Base-by-base conservation (phyloP, 1,140 invertebrate species). In the Drosophila mojavensis region DNA sequence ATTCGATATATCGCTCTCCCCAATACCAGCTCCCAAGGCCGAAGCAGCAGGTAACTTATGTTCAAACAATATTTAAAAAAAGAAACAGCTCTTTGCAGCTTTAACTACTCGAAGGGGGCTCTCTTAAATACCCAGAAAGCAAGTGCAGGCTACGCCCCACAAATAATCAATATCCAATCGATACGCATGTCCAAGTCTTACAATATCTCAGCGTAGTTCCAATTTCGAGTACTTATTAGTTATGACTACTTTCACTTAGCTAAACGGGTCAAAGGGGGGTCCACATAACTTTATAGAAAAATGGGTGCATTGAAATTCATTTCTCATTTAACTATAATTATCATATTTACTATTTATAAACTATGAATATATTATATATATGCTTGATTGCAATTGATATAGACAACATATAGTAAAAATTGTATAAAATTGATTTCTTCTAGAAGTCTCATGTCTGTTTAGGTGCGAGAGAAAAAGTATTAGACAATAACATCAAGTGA, bases 1-100 rank as follows among this genome's bases (percentile, higher is more conserved):
- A 0, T 91, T 92, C 13, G 79, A 89, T 45, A 60, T 81, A 47
- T 83, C 91, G 4, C 77, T 92, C 24, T 91, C 91, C 55, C 91
- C 91, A 6, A 91, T 92, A 68, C 78, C 88, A 60, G 64, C 77
- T 43, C 61, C 47, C 39, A 17, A 73, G 41, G 41, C 36, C 26
- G 36, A 50, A 28, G 47, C 51, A 43, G 41, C 61, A 61, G 85
- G 85, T 90, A 78, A 88, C 59, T n/a, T 43, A 43, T 24, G 3
- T 24, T 24, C 20, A 24, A 24, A 24, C 20, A 24, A 24, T 24
- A 24, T 24, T 24, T 24, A 24, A 24, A 24, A 24, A 24, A 6
- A 51, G 4, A 76, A 74, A 10, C 59, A 66, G 63, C 70, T 60
- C 69, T 65, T n/a, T 28, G 43, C 4, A 65, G 33, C 15, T 53